phyloP scores from a whole-genome alignment of 2,888 invertebrate genomes.

The Cryptus armator region DNA sequence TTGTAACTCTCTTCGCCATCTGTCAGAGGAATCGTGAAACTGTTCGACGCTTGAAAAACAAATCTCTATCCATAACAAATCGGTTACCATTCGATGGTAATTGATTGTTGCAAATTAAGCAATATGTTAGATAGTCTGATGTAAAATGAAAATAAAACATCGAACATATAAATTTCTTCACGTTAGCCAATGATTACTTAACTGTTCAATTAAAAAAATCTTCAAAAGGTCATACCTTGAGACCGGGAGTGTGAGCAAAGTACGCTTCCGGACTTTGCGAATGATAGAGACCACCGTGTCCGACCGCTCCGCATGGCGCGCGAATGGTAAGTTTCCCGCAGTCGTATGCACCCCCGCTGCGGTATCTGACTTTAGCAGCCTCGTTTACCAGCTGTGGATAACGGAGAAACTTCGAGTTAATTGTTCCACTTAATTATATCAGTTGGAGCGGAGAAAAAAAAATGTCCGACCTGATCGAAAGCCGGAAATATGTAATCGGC shows the following conservation, averaged over 20 bases:
- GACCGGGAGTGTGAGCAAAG: conserved; percentile 97
- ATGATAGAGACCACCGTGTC: conserved; percentile 99
- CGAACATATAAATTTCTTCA: neutral
- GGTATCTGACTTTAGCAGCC: conserved; percentile 97
- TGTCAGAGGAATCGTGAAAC: neutral
- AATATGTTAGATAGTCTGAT: neutral
- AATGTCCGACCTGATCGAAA: conserved; percentile 94
- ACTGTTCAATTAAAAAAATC: neutral
- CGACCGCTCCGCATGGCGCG: conserved; percentile 98
- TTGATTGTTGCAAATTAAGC: neutral
- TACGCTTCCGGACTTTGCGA: conserved; percentile 99
- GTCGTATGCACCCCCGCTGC: conserved; percentile 95
- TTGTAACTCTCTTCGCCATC: conserved; percentile 7
- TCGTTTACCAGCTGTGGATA: conserved; percentile 91
- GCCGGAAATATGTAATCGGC: conserved; percentile 99
- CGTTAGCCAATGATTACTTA: neutral
- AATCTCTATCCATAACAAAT: neutral
- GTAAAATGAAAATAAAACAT: neutral
- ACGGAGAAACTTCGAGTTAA: neutral
- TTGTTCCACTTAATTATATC: neutral
- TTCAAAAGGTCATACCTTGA: conserved; percentile 88
- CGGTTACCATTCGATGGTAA: neutral
- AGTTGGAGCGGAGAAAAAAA: neutral
- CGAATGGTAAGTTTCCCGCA: conserved; percentile 97
- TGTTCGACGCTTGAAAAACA: neutral